Conservation (phyloP, 2,888 invertebrate species). For the Parapristionchus giblindavisi region DNA sequence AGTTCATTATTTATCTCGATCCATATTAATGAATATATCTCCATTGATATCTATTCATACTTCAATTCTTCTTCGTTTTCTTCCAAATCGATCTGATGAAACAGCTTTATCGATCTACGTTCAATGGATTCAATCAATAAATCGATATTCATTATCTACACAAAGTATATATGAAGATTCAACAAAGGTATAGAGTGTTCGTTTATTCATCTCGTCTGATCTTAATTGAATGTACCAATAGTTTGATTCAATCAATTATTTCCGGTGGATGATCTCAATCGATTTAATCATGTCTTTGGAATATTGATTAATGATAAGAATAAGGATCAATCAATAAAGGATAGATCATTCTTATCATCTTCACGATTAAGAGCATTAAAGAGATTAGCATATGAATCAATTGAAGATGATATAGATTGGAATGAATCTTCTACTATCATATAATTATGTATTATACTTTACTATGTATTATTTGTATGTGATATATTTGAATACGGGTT, state of each 20-base stretch:
- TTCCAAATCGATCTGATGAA: constrained; percentile 4
- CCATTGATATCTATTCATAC: not conserved
- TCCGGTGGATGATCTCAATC: not conserved
- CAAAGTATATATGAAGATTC: no score
- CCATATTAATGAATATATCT: not conserved
- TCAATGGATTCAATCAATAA: no score
- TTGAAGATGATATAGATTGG: constrained; percentile 13
- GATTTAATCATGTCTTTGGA: not conserved
- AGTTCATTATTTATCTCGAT: constrained; percentile 5
- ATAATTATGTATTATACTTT: no score
- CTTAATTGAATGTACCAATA: not conserved
- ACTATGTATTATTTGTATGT: no score
- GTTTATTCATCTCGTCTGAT: no score
- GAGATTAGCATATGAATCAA: not conserved
- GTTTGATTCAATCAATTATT: not conserved
- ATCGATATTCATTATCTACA: no score
- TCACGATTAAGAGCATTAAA: constrained; percentile 13
- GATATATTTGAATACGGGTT: no score
- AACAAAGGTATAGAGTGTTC: no score
- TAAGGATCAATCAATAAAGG: no score
- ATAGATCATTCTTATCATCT: no score
- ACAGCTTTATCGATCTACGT: not conserved
- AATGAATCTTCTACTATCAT: no score
- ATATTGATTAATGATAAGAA: no score
- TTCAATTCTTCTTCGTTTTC: not conserved